phyloP scores from a whole-genome alignment of 2,113 vertebrate species.

The Colaptes auratus region DNA sequence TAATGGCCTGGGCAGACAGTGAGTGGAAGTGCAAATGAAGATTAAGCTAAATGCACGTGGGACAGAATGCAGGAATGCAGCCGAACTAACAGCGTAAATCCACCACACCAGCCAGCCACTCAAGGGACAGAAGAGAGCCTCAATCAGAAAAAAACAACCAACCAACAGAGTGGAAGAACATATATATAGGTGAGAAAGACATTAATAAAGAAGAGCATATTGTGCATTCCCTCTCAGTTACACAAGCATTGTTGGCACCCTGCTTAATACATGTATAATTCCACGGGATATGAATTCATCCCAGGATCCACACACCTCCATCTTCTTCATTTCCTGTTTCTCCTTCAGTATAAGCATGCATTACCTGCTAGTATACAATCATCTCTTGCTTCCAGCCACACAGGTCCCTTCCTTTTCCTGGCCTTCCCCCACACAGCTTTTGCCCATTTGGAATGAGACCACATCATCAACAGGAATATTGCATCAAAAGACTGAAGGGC shows the following conservation, averaged over 20 bases:
- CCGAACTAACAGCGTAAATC: slow-evolving; percentile 50
- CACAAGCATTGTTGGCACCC: not conserved
- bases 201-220: not conserved
- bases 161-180: not conserved
- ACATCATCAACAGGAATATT: rapidly evolving
- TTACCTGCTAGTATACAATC: not conserved
- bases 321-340: not conserved
- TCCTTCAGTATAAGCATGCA: not conserved
- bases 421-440: not conserved
- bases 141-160: not conserved
- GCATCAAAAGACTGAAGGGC: not conserved
- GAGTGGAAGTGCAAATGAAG: slow-evolving; percentile 25
- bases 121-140: not conserved
- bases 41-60: slow-evolving; percentile 4
- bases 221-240: not conserved
- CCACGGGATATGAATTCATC: not conserved
- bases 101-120: not conserved
- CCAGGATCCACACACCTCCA: not conserved
- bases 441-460: not conserved
- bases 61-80: not conserved
- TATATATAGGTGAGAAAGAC: not conserved
- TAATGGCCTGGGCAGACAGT: not conserved
- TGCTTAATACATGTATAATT: not conserved
- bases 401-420: not conserved
- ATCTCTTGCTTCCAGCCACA: not conserved